Conservation (phyloP, 2,888 invertebrate species). For the Orthosia gracilis region DNA sequence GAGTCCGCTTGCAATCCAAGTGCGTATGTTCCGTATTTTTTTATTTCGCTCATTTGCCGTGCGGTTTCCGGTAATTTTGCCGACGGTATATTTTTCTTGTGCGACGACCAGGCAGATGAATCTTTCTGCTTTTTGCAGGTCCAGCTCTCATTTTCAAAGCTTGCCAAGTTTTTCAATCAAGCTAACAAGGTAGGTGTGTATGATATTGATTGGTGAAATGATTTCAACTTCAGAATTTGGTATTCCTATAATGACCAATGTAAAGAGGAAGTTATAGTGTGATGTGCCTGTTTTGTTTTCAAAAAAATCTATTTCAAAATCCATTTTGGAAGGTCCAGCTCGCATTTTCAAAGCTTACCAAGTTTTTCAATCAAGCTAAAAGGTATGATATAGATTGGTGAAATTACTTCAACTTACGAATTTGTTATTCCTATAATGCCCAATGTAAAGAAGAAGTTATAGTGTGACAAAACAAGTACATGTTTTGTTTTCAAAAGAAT, state of each 20-base stretch:
- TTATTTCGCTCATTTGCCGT: conserved; percentile 35
- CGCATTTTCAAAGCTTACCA: neutral
- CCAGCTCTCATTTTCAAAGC: neutral
- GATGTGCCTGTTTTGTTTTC: no score
- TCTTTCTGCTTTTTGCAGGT: neutral
- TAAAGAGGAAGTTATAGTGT: neutral
- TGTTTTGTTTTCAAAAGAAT: no score
- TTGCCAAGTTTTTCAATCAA: neutral
- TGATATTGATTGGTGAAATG: neutral
- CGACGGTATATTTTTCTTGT: conserved; percentile 17
- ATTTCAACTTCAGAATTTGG: neutral
- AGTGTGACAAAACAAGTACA: no score
- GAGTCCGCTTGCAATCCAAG: conserved; percentile 17
- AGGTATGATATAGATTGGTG: neutral
- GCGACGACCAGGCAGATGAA: neutral
- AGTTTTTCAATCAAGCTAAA: conserved; percentile 1
- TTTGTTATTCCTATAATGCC: neutral
- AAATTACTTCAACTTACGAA: neutral
- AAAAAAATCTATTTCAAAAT: no score
- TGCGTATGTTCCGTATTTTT: conserved; percentile 10
- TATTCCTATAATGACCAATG: neutral
- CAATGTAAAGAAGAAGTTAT: neutral
- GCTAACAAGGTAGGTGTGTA: neutral
- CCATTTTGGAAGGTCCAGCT: neutral
- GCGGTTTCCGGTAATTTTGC: conserved; percentile 12